These are phyloP conservation scores for Loriculus beryllinus DNA, from an alignment of 2,797 vertebrate species.

Conservation along the genomic window DNA sequence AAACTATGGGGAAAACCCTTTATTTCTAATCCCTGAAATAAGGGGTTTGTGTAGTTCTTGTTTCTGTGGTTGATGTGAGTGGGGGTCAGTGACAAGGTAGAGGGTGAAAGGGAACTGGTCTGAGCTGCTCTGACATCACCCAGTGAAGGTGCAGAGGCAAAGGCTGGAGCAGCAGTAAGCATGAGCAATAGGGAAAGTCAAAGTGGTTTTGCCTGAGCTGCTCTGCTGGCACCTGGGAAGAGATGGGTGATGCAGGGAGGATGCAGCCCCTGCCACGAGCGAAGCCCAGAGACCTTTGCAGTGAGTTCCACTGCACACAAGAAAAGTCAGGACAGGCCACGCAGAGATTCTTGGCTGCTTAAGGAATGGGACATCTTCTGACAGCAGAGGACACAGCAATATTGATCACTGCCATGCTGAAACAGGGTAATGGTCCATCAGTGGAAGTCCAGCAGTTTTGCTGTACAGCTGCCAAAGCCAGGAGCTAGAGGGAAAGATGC, in stretches of 20 bases:
- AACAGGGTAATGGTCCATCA: background rate
- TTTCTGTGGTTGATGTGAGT: background rate
- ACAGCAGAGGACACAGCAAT: background rate
- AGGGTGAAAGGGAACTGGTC: no score
- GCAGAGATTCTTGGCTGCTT: background rate
- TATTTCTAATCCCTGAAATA: background rate
- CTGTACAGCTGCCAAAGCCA: background rate
- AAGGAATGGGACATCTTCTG: background rate
- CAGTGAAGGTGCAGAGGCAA: background rate
- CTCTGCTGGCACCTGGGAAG: background rate
- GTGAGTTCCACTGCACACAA: background rate
- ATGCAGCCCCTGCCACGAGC: background rate
- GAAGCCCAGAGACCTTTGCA: background rate
- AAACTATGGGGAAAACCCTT: background rate
- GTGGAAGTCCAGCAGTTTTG: background rate
- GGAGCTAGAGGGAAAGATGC: background rate
- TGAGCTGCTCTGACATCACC: background rate
- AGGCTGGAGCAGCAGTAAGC: background rate
- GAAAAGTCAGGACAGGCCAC: background rate
- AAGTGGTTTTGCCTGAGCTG: background rate
- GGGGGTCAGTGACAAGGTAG: rapidly evolving
- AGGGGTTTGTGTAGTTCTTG: background rate
- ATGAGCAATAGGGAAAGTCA: background rate
- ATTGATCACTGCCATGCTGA: background rate
- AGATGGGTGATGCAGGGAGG: background rate